Percentiles rank a stretch among this genome's conserved stretches.
Evolutionary conservation across 2,888 invertebrate species (phyloP).

Genomic region (Melanophora roralis): DNA sequence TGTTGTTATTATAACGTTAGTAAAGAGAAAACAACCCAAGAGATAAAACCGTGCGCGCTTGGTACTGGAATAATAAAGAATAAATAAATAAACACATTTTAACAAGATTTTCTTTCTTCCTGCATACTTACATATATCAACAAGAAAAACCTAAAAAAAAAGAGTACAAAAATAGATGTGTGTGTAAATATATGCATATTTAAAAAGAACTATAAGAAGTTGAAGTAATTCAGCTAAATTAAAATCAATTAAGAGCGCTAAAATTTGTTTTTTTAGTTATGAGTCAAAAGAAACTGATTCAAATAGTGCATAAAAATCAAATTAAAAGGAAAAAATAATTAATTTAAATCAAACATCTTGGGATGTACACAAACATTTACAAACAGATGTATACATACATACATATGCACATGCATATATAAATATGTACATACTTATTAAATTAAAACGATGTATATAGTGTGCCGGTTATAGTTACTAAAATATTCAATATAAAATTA

Average conservation of each 20-base stretch:
- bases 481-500: not conserved
- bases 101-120: not conserved
- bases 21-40: slow-evolving; percentile 33
- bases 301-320: not conserved
- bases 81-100: not conserved
- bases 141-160: not conserved
- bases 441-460: too few relatives aligned
- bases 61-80: not conserved
- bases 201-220: too few relatives aligned
- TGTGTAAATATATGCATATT: too few relatives aligned
- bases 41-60: slow-evolving; percentile 25
- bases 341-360: not conserved
- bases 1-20: slow-evolving; percentile 38
- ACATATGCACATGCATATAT: not conserved
- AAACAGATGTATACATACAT: not conserved
- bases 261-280: too few relatives aligned
- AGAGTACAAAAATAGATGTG: not conserved
- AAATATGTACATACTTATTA: not conserved
- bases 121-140: not conserved
- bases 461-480: slow-evolving; percentile 15
- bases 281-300: too few relatives aligned
- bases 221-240: too few relatives aligned
- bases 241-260: too few relatives aligned
- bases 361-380: not conserved
- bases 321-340: not conserved